phyloP scores from a whole-genome alignment of 2,113 vertebrate genomes.

The Anguilla japonica region DNA sequence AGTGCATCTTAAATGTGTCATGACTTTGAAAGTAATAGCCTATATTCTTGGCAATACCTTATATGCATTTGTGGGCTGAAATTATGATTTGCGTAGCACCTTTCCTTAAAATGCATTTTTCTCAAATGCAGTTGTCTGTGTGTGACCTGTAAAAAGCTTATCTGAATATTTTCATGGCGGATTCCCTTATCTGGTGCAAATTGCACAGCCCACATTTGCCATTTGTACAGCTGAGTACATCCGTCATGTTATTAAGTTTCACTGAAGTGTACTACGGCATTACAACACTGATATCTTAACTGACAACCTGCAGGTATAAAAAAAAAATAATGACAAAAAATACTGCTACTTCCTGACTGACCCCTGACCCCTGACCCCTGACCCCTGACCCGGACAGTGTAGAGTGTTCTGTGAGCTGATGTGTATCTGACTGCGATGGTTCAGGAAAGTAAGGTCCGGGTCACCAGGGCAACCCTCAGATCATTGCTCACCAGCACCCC shows the following conservation, averaged over 20 bases:
- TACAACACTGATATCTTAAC: neutral
- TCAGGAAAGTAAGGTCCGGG: too few species aligned
- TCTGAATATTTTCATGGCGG: neutral
- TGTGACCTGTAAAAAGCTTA: neutral
- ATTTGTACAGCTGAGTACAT: neutral
- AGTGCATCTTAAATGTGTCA: neutral
- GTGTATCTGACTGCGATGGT: too few species aligned
- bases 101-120: neutral
- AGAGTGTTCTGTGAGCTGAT: too few species aligned
- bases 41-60: neutral
- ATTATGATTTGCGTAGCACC: neutral
- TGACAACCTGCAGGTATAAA: neutral
- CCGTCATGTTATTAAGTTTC: neutral
- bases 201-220: neutral
- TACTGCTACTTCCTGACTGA: too few species aligned
- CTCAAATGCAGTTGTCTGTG: neutral
- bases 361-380: too few species aligned
- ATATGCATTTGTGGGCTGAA: neutral
- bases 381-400: too few species aligned
- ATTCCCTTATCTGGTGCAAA: neutral
- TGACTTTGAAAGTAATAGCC: neutral
- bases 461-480: too few species aligned
- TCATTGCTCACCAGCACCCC: too few species aligned
- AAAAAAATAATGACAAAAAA: neutral
- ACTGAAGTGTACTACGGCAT: neutral